Evolutionary conservation across 92 coral and sea anemone species (phyloP).

Genomic region (Meandrina meandrites): DNA sequence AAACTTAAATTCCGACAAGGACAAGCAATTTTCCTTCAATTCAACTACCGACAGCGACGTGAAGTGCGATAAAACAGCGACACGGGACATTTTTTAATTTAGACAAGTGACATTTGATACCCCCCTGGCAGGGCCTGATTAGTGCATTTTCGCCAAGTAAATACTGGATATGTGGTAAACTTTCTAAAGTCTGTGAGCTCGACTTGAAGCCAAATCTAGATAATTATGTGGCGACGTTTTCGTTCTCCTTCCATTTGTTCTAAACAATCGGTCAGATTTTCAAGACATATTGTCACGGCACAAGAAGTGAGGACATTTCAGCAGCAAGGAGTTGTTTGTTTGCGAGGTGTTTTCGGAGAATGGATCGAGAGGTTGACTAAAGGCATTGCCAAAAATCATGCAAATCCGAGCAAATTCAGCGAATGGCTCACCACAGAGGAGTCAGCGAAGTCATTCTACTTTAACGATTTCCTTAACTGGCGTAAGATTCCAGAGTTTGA

Average conservation of each 20-base stretch:
- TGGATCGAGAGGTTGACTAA: constrained; percentile 71
- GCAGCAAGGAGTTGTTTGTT: constrained; percentile 75
- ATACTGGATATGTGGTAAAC: too few species aligned
- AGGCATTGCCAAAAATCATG: constrained; percentile 68
- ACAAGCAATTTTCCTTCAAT: too few species aligned
- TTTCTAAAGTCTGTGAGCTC: too few species aligned
- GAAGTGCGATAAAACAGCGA: too few species aligned
- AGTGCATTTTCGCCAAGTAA: too few species aligned
- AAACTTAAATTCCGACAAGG: too few species aligned
- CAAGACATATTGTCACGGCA: constrained; percentile 31
- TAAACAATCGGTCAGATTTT: neutral
- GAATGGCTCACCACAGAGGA: constrained; percentile 43
- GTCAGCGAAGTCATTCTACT: constrained; percentile 45
- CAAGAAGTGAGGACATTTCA: constrained; percentile 59
- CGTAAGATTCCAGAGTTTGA: constrained; percentile 59
- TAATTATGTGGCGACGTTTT: neutral
- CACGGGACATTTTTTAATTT: too few species aligned
- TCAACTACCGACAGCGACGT: too few species aligned
- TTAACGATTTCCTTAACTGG: constrained; percentile 82
- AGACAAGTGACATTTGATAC: too few species aligned
- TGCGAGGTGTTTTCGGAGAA: constrained; percentile 75
- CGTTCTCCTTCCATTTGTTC: neutral
- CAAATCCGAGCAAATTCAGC: constrained; percentile 66
- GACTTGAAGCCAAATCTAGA: too few species aligned
- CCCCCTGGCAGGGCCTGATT: too few species aligned